Conservation (phyloP, 2,113 vertebrate species). For the Clinocottus analis region DNA sequence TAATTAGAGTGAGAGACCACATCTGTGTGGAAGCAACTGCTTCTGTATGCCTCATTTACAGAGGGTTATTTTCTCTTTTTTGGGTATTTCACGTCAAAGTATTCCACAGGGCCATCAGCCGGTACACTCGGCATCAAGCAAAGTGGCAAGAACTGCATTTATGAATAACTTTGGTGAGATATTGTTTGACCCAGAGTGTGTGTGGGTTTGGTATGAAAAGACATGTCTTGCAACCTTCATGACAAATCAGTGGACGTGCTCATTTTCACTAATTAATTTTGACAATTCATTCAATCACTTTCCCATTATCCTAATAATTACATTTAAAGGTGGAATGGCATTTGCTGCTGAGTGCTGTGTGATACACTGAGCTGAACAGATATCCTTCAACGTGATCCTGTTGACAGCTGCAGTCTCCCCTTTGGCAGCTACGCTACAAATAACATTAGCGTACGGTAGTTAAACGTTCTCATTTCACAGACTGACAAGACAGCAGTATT, state of each 20-base stretch:
- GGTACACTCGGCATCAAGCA: background rate
- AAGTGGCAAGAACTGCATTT: background rate
- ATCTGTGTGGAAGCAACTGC: slow-evolving; percentile 15
- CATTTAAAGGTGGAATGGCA: background rate
- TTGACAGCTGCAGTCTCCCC: background rate
- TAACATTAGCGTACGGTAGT: background rate
- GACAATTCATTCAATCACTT: background rate
- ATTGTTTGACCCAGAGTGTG: background rate
- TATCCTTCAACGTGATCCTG: background rate
- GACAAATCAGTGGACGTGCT: background rate
- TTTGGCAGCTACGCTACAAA: background rate
- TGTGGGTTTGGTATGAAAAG: too few relatives aligned
- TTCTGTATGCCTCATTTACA: slow-evolving; percentile 21
- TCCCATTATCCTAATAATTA: background rate
- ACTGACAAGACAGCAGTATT: background rate
- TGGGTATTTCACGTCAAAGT: background rate
- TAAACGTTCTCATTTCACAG: background rate
- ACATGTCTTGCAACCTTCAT: too few relatives aligned
- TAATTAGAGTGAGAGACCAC: slow-evolving; percentile 18
- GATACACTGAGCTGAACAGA: background rate
- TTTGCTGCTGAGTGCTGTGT: background rate
- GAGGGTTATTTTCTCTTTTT: background rate
- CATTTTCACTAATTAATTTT: background rate
- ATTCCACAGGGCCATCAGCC: background rate
- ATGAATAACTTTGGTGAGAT: background rate